Evolutionary conservation across 2,113 vertebrate species (phyloP).

Genomic region (Peromyscus leucopus): DNA sequence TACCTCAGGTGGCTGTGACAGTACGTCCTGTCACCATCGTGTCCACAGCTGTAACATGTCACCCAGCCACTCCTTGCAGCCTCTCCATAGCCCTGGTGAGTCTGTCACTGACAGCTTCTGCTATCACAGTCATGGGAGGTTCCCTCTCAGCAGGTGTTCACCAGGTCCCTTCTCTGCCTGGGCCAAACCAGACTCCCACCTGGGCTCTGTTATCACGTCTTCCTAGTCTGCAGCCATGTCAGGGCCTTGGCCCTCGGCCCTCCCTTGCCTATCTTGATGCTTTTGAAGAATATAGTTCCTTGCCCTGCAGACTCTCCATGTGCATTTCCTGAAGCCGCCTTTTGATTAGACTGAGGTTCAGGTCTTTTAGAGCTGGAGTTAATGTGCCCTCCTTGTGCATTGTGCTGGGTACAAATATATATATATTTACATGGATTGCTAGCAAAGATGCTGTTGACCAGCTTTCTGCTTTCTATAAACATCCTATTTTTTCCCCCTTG

Average conservation of each 20-base stretch:
- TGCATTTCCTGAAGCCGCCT: neutral
- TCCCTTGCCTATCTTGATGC: neutral
- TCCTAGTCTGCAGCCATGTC: neutral
- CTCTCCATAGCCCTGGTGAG: no score
- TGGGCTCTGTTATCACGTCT: neutral
- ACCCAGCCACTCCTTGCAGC: neutral
- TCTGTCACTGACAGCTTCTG: neutral
- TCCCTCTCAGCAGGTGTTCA: no score
- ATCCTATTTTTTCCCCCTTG: neutral
- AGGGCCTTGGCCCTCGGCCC: no score
- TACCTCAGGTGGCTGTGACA: neutral
- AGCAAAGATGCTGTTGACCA: neutral
- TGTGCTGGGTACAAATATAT: neutral
- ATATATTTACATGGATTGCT: neutral
- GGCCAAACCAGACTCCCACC: no score
- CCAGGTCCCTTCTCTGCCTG: neutral
- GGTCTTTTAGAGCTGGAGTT: neutral
- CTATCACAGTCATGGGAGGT: neutral
- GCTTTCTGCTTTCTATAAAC: neutral
- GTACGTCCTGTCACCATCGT: neutral
- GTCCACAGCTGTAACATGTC: neutral
- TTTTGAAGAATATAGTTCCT: neutral
- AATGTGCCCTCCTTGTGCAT: neutral
- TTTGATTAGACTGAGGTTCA: neutral
- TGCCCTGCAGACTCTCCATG: neutral